These are phyloP conservation scores for Sphaeridia pumilis DNA, from an alignment of 2,888 invertebrate species.

Conservation along the genomic window DNA sequence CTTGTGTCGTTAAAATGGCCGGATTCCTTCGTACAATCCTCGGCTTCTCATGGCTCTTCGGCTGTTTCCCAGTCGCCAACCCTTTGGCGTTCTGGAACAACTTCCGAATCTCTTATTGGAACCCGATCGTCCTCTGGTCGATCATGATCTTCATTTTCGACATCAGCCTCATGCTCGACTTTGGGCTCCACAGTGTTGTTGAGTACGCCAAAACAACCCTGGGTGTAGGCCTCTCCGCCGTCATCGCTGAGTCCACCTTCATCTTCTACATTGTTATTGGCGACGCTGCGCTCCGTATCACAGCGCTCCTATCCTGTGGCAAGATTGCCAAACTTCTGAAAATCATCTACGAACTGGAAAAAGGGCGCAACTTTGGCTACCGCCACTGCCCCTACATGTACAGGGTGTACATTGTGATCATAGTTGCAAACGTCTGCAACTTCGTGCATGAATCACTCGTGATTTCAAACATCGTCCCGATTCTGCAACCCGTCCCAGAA, in stretches of 20 bases:
- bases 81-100: neutral
- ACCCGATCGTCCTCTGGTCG: neutral
- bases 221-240: neutral
- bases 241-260: conserved; percentile 4
- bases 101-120: conserved; percentile 3
- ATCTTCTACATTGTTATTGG: conserved; percentile 3
- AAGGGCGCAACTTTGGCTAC: neutral
- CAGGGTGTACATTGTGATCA: neutral
- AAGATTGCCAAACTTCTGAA: neutral
- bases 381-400: conserved; percentile 4
- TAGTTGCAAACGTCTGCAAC: conserved; percentile 1
- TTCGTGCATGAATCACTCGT: conserved; percentile 1
- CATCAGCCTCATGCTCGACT: conserved; percentile 1
- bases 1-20: too few relatives aligned
- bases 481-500: neutral
- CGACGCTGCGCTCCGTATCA: neutral
- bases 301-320: neutral
- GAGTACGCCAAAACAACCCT: neutral
- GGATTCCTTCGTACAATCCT: neutral
- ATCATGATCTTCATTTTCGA: conserved; percentile 1
- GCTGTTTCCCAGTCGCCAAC: conserved; percentile 4
- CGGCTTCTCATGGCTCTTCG: neutral
- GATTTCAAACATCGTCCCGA: conserved; percentile 1
- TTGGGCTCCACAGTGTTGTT: conserved; percentile 2
- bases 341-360: neutral